Evolutionary conservation across 2,797 vertebrate species (phyloP).

Genomic region (Halcyon leucocephala): DNA sequence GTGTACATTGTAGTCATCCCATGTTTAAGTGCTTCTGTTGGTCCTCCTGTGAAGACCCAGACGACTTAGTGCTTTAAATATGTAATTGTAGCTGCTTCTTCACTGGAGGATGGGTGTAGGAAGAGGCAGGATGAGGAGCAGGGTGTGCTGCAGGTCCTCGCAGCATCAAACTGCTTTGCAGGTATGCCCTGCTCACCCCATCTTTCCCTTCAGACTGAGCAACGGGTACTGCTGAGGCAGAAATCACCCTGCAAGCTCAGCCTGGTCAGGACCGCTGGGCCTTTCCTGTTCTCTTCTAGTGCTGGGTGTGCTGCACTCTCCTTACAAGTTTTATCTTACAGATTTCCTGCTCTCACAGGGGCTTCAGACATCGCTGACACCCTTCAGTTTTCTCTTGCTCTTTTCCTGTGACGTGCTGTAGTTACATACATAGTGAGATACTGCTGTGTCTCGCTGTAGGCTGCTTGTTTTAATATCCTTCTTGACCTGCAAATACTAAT

Average conservation of each 20-base stretch:
- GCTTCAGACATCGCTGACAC: not conserved
- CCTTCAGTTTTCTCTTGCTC: not conserved
- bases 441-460: not conserved
- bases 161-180: not conserved
- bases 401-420: accelerated
- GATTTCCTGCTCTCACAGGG: not conserved
- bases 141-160: not conserved
- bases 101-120: not conserved
- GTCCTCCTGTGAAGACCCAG: not conserved
- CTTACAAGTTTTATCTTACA: not conserved
- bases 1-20: accelerated
- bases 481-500: not conserved
- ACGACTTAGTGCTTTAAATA: not conserved
- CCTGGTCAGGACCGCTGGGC: accelerated
- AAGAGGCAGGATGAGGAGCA: not conserved
- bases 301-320: not conserved
- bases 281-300: not conserved
- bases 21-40: not conserved
- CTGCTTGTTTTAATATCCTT: not conserved
- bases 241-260: not conserved
- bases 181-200: not conserved
- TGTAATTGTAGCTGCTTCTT: not conserved
- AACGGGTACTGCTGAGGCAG: accelerated
- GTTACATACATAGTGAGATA: accelerated
- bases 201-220: not conserved